Evolutionary conservation across 2,113 vertebrate species (phyloP).

Genomic region (Trematomus loennbergii): DNA sequence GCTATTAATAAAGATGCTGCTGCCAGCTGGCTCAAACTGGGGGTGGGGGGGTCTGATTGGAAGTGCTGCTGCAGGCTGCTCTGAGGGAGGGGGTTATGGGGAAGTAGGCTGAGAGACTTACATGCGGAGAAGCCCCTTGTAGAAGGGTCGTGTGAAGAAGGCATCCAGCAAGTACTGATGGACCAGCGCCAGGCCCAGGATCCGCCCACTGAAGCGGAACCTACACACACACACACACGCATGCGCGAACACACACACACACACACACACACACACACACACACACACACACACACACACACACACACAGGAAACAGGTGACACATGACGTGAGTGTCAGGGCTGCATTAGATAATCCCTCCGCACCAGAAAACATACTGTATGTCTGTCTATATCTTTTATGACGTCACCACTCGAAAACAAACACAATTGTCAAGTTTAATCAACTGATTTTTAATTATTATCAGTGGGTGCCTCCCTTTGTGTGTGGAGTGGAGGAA

Average conservation of each 20-base stretch:
- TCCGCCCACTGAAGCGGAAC: conserved; percentile 98
- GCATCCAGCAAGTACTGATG: conserved; percentile 99
- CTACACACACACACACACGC: conserved; percentile 71
- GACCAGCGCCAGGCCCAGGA: conserved; percentile 96
- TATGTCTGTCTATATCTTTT: too few relatives aligned
- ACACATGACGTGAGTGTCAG: neutral
- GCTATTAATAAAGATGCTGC: conserved; percentile 45
- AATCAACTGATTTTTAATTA: too few relatives aligned
- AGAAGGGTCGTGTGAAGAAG: conserved; percentile 98
- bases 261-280: too few relatives aligned
- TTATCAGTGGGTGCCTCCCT: too few relatives aligned
- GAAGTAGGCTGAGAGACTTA: conserved; percentile 77
- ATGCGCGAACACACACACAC: too few relatives aligned
- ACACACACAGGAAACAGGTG: neutral
- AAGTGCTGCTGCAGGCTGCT: neutral
- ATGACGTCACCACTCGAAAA: too few relatives aligned
- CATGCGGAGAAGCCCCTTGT: conserved; percentile 99
- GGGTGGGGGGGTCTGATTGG: conserved; percentile 4
- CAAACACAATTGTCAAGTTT: too few relatives aligned
- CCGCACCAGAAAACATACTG: too few relatives aligned
- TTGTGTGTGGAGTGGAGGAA: too few relatives aligned
- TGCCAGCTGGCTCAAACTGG: conserved; percentile 26
- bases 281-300: too few relatives aligned
- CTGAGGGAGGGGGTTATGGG: neutral
- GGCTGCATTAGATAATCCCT: neutral